Evolutionary conservation across 2,888 invertebrate species (phyloP).

Genomic region (Flexamia atlantica): DNA sequence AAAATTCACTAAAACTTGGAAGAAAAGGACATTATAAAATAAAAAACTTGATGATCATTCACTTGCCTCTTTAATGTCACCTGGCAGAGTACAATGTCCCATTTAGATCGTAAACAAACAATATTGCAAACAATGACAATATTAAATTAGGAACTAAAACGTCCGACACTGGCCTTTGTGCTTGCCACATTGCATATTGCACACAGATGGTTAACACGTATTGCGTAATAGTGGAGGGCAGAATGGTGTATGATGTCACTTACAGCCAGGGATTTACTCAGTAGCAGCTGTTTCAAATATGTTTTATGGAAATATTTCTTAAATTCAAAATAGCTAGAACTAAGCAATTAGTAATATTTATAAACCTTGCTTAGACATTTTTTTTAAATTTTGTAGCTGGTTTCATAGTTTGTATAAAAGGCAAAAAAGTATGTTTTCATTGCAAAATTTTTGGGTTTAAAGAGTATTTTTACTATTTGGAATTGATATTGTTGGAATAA

Average conservation of each 20-base stretch:
- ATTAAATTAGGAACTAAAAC: slow-evolving; percentile 39
- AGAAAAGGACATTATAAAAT: background rate
- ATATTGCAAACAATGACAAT: slow-evolving; percentile 49
- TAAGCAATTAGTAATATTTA: no score
- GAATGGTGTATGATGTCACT: slow-evolving; percentile 24
- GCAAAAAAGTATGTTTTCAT: no score
- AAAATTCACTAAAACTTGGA: background rate
- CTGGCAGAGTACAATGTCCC: slow-evolving; percentile 43
- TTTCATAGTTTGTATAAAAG: no score
- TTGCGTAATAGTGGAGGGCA: slow-evolving; percentile 48
- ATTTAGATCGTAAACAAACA: slow-evolving; percentile 30
- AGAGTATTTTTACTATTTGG: no score
- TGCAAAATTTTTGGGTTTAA: no score
- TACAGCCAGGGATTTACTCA: background rate
- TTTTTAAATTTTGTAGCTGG: no score
- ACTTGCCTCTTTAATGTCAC: slow-evolving; percentile 49
- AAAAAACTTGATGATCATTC: background rate
- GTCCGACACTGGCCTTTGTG: slow-evolving; percentile 48
- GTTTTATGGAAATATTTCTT: no score
- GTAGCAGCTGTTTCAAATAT: background rate
- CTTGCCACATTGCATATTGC: slow-evolving; percentile 23
- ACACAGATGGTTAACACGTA: slow-evolving; percentile 27
- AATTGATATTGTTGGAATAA: no score
- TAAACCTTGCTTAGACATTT: no score
- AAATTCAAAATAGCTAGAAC: no score